Percentiles rank a stretch among this genome's conserved stretches.
phyloP scores from a whole-genome alignment of 2,113 vertebrate genomes.

The Bolborhynchus lineola region DNA sequence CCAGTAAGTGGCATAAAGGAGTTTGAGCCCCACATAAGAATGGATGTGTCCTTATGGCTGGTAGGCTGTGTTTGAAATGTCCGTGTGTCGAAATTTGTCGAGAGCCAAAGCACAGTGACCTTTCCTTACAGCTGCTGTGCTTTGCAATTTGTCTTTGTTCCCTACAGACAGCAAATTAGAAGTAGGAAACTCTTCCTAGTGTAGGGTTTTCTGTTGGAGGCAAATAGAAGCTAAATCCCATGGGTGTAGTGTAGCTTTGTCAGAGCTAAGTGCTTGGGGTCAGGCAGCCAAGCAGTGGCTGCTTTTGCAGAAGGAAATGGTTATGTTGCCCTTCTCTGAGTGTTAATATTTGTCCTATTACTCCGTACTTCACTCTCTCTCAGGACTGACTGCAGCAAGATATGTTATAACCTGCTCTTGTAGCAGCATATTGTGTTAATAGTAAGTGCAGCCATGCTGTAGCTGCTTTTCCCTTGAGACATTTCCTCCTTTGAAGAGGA shows the following conservation, averaged over 20 bases:
- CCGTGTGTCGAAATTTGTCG: not conserved
- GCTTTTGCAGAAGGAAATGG: not conserved
- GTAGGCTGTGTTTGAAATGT: not conserved
- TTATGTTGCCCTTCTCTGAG: not conserved
- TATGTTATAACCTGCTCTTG: not conserved
- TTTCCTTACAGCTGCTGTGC: not conserved
- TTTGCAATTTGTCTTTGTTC: constrained; percentile 22
- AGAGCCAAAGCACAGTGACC: not conserved
- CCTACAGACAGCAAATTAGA: not conserved
- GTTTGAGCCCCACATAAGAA: not conserved
- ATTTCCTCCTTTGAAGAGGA: constrained; percentile 18
- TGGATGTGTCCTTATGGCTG: constrained; percentile 3
- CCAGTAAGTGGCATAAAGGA: constrained; percentile 32
- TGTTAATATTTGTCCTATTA: not conserved
- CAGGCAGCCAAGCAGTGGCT: not conserved
- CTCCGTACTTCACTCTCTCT: not conserved
- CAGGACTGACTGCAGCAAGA: not conserved
- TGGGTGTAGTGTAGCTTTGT: not conserved
- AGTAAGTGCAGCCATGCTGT: not conserved
- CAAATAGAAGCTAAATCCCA: constrained; percentile 31
- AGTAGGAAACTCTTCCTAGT: not conserved
- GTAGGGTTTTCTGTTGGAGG: constrained; percentile 8
- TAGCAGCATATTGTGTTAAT: not conserved
- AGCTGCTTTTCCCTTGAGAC: constrained; percentile 4
- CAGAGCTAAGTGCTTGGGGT: constrained; percentile 19